phyloP scores from a whole-genome alignment of 2,888 invertebrate species.

The Aelia acuminata region DNA sequence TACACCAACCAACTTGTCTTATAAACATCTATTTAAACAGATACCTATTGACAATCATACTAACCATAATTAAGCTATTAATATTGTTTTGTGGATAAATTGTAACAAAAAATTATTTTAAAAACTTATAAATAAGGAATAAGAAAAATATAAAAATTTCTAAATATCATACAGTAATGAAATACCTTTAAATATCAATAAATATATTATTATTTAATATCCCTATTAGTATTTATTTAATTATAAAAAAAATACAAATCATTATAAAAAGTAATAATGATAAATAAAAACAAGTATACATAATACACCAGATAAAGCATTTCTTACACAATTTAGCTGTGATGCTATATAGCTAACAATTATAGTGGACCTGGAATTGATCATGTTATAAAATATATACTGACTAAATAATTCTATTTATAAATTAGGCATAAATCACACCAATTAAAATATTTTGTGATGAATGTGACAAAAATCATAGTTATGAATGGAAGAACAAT shows the following conservation, averaged over 20 bases:
- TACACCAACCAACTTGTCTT: conserved; percentile 9
- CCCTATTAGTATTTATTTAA: not conserved
- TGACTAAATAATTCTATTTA: not conserved
- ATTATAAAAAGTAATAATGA: not conserved
- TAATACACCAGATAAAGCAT: not conserved
- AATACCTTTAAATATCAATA: not conserved
- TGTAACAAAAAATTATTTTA: not conserved
- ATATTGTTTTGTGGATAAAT: not conserved
- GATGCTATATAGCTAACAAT: not conserved
- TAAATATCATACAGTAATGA: not conserved
- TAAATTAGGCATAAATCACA: not conserved
- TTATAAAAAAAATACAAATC: not conserved
- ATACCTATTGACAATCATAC: not conserved
- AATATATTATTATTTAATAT: not conserved
- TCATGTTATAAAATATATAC: not conserved
- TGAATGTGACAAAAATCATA: not conserved
- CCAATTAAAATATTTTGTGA: not conserved
- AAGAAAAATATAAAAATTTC: not conserved
- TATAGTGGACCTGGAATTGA: not conserved
- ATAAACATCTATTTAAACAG: conserved; percentile 7
- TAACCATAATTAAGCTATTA: not conserved
- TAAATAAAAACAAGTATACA: not conserved
- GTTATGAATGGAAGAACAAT: conserved; percentile 28
- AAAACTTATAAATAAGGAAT: no score
- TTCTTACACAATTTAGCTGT: not conserved